Conservation (phyloP, 2,888 invertebrate species). For the Ferrisia virgata region DNA sequence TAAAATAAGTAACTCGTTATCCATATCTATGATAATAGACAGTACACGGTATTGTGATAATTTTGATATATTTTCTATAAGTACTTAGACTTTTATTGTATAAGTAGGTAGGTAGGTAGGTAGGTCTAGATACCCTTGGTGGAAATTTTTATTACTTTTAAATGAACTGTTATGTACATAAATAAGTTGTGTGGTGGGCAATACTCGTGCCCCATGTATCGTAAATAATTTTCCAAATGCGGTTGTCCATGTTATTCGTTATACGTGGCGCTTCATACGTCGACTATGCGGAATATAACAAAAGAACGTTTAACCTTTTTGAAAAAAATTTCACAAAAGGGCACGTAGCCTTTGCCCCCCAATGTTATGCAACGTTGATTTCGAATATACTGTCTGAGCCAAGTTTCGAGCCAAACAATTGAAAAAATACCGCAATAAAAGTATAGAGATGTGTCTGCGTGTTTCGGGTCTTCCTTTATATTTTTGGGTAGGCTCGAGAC, state of each 20-base stretch:
- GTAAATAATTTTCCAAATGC: not conserved
- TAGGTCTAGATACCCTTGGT: not conserved
- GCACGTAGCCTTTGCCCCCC: conserved; percentile 2
- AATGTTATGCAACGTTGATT: not conserved
- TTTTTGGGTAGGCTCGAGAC: not conserved
- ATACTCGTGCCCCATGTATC: not conserved
- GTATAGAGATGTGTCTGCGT: not conserved
- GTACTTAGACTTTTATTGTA: too few species aligned
- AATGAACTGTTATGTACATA: not conserved
- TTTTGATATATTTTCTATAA: too few species aligned
- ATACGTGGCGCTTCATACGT: not conserved
- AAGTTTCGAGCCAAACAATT: not conserved
- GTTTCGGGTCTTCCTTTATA: not conserved
- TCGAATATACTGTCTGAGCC: not conserved
- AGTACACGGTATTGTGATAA: too few species aligned
- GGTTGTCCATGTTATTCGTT: not conserved
- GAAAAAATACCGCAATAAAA: not conserved
- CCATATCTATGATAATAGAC: not conserved
- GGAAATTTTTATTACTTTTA: not conserved
- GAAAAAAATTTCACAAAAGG: not conserved
- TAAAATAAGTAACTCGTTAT: not conserved
- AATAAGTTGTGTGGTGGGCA: not conserved
- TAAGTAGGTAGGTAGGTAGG: too few species aligned
- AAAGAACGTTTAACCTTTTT: conserved; percentile 10
- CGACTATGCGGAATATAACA: not conserved